Evolutionary conservation across 2,888 invertebrate species (phyloP).

Genomic region (Callimorpha dominula): DNA sequence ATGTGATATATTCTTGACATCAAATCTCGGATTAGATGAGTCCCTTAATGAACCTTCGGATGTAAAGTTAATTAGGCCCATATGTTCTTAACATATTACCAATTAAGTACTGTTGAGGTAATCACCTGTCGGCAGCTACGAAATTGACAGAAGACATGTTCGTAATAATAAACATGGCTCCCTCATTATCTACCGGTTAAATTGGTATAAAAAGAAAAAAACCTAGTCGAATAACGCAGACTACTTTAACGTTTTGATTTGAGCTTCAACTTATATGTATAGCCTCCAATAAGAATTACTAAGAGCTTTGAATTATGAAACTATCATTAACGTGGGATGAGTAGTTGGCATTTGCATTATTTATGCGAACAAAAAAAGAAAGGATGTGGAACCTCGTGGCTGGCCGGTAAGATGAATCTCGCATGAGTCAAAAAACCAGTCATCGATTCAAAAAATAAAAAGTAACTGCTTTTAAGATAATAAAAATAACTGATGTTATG

Average conservation of each 20-base stretch:
- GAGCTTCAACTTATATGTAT: slow-evolving; percentile 5
- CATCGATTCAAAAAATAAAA: slow-evolving; percentile 65
- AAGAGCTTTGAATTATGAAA: slow-evolving; percentile 48
- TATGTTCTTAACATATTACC: slow-evolving; percentile 34
- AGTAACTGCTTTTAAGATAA: slow-evolving; percentile 57
- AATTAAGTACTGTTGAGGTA: slow-evolving; percentile 36
- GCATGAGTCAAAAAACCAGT: slow-evolving; percentile 67
- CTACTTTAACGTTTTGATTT: slow-evolving; percentile 16
- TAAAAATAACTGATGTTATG: slow-evolving; percentile 63
- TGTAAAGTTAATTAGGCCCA: slow-evolving; percentile 36
- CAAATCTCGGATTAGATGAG: slow-evolving; percentile 26
- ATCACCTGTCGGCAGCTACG: slow-evolving; percentile 31
- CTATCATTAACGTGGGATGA: slow-evolving; percentile 62
- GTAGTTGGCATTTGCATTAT: slow-evolving; percentile 65
- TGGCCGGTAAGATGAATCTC: slow-evolving; percentile 57
- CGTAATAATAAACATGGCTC: slow-evolving; percentile 21
- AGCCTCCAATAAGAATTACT: slow-evolving; percentile 24
- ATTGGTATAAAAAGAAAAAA: slow-evolving; percentile 4
- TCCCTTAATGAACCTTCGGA: slow-evolving; percentile 36
- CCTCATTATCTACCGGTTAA: slow-evolving; percentile 31
- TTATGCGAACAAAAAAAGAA: slow-evolving; percentile 67
- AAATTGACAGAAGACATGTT: slow-evolving; percentile 15
- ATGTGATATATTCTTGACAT: slow-evolving; percentile 19
- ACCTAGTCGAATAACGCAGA: not conserved
- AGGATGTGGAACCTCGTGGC: slow-evolving; percentile 50